Conservation (phyloP, 2,113 vertebrate genomes). For the Spilogale gracilis region DNA sequence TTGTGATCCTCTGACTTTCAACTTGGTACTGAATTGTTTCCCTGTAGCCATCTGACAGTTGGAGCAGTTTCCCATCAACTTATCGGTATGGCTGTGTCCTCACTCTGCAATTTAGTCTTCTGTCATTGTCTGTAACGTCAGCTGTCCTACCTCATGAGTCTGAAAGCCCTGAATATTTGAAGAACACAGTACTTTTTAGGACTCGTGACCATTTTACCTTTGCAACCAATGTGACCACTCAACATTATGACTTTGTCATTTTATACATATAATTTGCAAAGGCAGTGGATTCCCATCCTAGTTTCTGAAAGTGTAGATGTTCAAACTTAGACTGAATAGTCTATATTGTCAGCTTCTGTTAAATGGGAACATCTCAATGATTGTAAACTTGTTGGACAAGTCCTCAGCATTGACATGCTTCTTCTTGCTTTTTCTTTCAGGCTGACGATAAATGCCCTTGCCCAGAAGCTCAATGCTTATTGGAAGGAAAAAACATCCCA, state of each 20-base stretch:
- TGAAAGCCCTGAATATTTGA: conserved; percentile 22
- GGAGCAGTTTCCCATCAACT: not conserved
- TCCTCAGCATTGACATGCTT: conserved; percentile 34
- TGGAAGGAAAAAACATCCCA: conserved; percentile 88
- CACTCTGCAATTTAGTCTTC: not conserved
- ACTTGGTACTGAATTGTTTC: conserved; percentile 36
- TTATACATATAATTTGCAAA: conserved; percentile 25
- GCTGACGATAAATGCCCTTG: conserved; percentile 87
- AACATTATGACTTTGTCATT: not conserved
- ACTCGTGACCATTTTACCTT: conserved; percentile 52
- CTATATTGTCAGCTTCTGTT: conserved; percentile 31
- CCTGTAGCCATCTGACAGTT: not conserved
- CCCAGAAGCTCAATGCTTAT: conserved; percentile 91
- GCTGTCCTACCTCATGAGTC: not conserved
- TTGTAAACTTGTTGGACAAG: not conserved
- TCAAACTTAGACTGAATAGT: conserved; percentile 36
- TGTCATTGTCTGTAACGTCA: conserved; percentile 10
- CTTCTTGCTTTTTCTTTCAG: conserved; percentile 78
- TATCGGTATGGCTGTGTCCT: not conserved
- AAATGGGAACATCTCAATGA: not conserved
- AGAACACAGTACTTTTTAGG: conserved; percentile 12
- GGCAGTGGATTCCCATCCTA: not conserved
- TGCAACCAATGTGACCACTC: conserved; percentile 29
- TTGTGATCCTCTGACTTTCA: conserved; percentile 52
- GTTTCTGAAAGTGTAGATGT: not conserved